Evolutionary conservation across 2,797 vertebrate genomes (phyloP), one percentile per base, ranked within the genome.

Genomic region (Decapterus maruadsi): DNA sequence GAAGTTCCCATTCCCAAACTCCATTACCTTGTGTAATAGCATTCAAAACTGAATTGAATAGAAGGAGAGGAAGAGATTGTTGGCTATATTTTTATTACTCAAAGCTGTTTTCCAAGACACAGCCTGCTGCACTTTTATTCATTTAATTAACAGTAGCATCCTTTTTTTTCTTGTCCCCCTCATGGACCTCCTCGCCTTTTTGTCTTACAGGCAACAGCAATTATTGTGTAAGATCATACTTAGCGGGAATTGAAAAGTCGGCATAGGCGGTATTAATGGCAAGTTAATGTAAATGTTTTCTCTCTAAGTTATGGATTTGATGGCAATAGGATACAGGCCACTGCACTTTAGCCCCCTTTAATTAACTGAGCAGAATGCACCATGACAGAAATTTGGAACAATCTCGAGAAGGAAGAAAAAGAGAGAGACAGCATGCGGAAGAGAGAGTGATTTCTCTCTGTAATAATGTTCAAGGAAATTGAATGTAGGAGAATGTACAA

Each of bases 1-100:
- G 95, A 96, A 95, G 95, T 95, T 96, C 94, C 94, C 91, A 95
- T 96, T 96, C 95, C 95, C 92, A 95, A 96, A 96, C 95, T 95
- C 96, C 95, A 97, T 98, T 96, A 97, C 95, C 93, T 94, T 95
- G 94, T 95, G 93, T 96, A 97, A 97, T 96, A 94, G 95, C 95
- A 94, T 96, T 97, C 94, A 95, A 96, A 94, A 94, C 78, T 45
- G 87, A 93, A 92, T 91, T 92, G 92, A 92, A 93, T 80, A 82
- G 74, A 88, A 92, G 64, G 77, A 78, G 89, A 89, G 93, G 91
- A 84, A 95, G 94, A 95, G 94, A 96, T 95, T 95, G 95, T 95
- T 96, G 95, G 93, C 95, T 95, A 95, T 93, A 94, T 94, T 94
- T 94, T 91, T 94, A 95, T 94, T 94, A 95, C 91, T 92, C 84